phyloP scores from a whole-genome alignment of 2,888 invertebrate genomes.

The Euclidia mi region DNA sequence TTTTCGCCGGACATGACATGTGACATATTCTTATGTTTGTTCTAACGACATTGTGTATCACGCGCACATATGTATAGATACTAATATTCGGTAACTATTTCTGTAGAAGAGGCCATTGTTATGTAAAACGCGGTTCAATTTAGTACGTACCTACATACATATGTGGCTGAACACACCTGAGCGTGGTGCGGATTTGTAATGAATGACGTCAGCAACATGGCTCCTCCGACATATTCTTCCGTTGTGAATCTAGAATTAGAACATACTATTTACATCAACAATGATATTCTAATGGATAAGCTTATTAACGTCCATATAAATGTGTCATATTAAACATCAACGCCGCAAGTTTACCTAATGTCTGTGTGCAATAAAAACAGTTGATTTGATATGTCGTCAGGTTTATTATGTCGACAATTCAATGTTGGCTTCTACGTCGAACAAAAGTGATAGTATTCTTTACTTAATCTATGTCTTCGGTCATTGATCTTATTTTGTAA shows the following conservation, averaged over 20 bases:
- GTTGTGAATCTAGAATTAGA: constrained; percentile 23
- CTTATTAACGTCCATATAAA: constrained; percentile 14
- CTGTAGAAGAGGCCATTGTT: not conserved
- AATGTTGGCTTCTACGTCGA: too few relatives aligned
- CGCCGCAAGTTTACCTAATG: not conserved
- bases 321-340: not conserved
- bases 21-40: constrained; percentile 38
- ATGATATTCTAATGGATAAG: constrained; percentile 16
- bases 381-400: not conserved
- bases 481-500: constrained; percentile 41
- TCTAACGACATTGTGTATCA: constrained; percentile 15
- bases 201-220: constrained; percentile 12
- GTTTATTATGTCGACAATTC: not conserved
- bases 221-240: constrained; percentile 9
- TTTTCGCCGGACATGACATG: constrained; percentile 12
- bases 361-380: not conserved
- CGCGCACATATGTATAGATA: constrained; percentile 24
- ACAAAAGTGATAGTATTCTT: too few relatives aligned
- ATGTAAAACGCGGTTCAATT: constrained; percentile 2
- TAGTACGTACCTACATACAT: constrained; percentile 1
- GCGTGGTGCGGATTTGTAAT: constrained; percentile 1
- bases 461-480: constrained; percentile 9
- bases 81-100: constrained; percentile 3
- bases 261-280: constrained; percentile 21
- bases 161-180: not conserved